Evolutionary conservation across 37 sponge, comb jelly and placozoan species (phyloP), one percentile per base, ranked within the genome.

Genomic region (Chondrosia reniformis): DNA sequence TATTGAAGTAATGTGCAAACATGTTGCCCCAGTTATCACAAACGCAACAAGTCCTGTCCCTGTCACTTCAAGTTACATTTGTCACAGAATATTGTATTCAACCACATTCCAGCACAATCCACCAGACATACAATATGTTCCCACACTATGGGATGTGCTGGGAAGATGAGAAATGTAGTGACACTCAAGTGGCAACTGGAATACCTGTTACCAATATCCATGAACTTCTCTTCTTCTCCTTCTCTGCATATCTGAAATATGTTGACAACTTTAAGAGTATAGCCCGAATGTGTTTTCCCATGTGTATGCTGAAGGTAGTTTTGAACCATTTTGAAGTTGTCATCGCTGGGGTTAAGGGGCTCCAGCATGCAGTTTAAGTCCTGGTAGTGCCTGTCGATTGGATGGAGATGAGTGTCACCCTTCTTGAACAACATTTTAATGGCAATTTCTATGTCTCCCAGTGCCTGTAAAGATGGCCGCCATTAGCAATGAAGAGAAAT

Each of bases 361-460:
- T 58, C 55, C 83, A 94, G 41, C 33, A 61, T 21, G 52, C 94
- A 94, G 34, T 87, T 46, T 8, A 94, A 80, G 15, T 69, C 80
- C 0, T 61, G 55, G 79, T 94, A 94, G 52, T 94, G 94, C 27
- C 81, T 55, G 69, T 94, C 94, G 1, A 89, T n/a, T 1, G 90
- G 90, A 71, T 89, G 82, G 24, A 76, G 81, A 33, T 43, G 43
- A 42, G 36, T 30, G 33, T 81, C 79, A 3, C 46, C 37, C 67
- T 63, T 61, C 17, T 64, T 71, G 1, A 17, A 38, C 61, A 94
- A 46, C 46, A 94, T 64, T 36, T 76, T 86, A 85, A 94, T 81
- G 41, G 94, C 94, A 59, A 94, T 90, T 66, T 94, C 86, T 62
- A 94, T 94, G 56, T 94, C 94, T 27, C 94, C 87, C 44, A 94